phyloP scores from a whole-genome alignment of 2,797 vertebrate genomes.

The Chelmon rostratus region DNA sequence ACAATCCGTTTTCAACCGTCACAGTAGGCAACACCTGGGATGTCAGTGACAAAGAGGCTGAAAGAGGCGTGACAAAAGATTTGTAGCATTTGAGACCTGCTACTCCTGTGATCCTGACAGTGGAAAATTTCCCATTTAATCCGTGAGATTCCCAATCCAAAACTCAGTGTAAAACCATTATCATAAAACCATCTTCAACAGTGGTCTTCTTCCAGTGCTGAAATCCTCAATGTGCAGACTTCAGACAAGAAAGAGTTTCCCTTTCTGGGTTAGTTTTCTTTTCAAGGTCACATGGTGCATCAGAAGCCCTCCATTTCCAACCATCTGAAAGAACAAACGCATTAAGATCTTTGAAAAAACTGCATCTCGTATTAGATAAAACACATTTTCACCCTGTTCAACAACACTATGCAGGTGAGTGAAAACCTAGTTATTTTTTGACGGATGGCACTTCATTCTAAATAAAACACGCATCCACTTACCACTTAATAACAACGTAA shows the following conservation, averaged over 20 bases:
- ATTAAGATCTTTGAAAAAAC: background rate
- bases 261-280: slow-evolving; percentile 24
- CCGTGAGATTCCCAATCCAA: slow-evolving; percentile 8
- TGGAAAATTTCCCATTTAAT: slow-evolving; percentile 22
- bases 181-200: slow-evolving; percentile 10
- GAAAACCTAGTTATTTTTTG: background rate
- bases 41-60: slow-evolving; percentile 21
- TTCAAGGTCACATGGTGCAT: slow-evolving; percentile 33
- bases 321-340: slow-evolving; percentile 65
- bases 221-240: slow-evolving; percentile 31
- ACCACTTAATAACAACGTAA: slow-evolving; percentile 82
- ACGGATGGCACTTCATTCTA: background rate
- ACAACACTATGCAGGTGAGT: background rate
- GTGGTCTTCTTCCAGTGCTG: background rate
- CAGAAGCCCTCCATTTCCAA: slow-evolving; percentile 27
- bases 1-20: slow-evolving; percentile 73
- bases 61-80: slow-evolving; percentile 52
- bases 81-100: slow-evolving; percentile 9
- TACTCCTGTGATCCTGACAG: slow-evolving; percentile 9
- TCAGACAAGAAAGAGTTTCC: slow-evolving; percentile 35
- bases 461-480: slow-evolving; percentile 40
- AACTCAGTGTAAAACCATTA: background rate
- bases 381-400: background rate
- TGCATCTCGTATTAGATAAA: background rate
- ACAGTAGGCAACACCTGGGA: slow-evolving; percentile 72